Conservation (phyloP, 2,888 invertebrate genomes). For the Machimus rusticus region DNA sequence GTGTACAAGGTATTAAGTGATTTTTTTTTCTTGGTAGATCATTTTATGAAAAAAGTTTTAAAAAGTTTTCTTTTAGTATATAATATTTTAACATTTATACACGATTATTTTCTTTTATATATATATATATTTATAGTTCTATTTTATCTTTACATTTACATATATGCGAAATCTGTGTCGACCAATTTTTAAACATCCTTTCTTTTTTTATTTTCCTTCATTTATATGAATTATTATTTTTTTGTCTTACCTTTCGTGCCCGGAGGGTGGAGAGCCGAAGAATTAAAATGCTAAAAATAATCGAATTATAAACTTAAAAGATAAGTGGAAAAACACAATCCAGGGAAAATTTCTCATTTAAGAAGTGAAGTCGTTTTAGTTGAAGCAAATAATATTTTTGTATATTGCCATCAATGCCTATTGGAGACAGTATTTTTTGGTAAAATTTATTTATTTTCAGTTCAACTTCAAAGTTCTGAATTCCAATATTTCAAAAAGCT, state of each 20-base stretch:
- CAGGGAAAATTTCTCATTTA: neutral
- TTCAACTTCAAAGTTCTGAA: neutral
- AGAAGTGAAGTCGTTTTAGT: neutral
- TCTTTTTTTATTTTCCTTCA: neutral
- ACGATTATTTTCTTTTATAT: neutral
- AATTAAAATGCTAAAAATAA: neutral
- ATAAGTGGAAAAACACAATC: neutral
- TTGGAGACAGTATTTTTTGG: neutral
- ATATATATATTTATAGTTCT: neutral
- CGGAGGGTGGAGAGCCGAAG: neutral
- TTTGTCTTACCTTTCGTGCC: neutral
- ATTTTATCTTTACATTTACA: slow-evolving; percentile 12
- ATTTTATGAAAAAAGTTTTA: slow-evolving; percentile 26
- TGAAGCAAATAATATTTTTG: neutral
- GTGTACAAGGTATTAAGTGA: slow-evolving; percentile 33
- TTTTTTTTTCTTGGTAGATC: slow-evolving; percentile 2
- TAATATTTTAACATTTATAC: slow-evolving; percentile 32
- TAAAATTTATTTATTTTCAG: neutral
- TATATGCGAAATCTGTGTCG: neutral
- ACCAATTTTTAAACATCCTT: neutral
- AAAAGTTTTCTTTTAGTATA: slow-evolving; percentile 18
- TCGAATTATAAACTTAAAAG: neutral
- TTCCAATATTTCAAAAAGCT: too few relatives aligned
- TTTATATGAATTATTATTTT: neutral
- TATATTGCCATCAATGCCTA: neutral